A percentile compares a stretch with the other conserved stretches of the same genome.
Conservation (phyloP, 2,888 invertebrate genomes). For the Cerceris rybyensis region DNA sequence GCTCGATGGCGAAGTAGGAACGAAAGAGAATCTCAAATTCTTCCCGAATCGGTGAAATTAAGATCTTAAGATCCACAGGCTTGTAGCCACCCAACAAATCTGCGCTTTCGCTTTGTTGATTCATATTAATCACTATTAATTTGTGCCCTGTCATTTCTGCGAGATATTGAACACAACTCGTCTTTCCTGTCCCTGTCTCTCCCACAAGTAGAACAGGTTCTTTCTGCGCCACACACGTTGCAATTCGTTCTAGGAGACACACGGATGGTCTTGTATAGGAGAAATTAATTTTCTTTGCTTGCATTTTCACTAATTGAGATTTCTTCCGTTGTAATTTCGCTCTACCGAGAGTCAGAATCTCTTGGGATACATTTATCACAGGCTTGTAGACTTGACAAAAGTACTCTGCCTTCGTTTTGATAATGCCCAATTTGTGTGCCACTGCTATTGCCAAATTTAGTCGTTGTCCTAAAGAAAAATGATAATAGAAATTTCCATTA, state of each 20-base stretch:
- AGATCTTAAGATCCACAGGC: slow-evolving; percentile 94
- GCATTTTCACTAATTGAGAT: slow-evolving; percentile 73
- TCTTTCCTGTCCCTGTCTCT: slow-evolving; percentile 99
- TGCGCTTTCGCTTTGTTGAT: slow-evolving; percentile 98
- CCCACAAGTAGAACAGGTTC: slow-evolving; percentile 98
- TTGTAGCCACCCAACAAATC: slow-evolving; percentile 98
- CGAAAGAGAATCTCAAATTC: slow-evolving; percentile 93
- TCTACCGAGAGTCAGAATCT: slow-evolving; percentile 88
- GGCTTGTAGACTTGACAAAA: slow-evolving; percentile 92
- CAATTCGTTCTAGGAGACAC: slow-evolving; percentile 93
- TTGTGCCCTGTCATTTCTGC: slow-evolving; percentile 92
- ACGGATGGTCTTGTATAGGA: slow-evolving; percentile 92
- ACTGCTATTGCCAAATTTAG: slow-evolving; percentile 88
- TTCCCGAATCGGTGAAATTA: slow-evolving; percentile 90
- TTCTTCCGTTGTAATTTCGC: slow-evolving; percentile 78
- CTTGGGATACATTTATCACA: slow-evolving; percentile 84
- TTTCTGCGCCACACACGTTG: slow-evolving; percentile 90
- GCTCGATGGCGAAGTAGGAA: slow-evolving; percentile 88
- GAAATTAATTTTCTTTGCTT: slow-evolving; percentile 84
- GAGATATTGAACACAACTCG: slow-evolving; percentile 95
- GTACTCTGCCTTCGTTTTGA: slow-evolving; percentile 91
- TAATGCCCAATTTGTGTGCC: slow-evolving; percentile 91
- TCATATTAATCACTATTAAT: slow-evolving; percentile 98
- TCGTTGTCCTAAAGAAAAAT: slow-evolving; percentile 87
- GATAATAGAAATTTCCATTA: slow-evolving; percentile 84